Percentiles rank a stretch among this genome's conserved stretches.
These are phyloP conservation scores for Coleophora deauratella DNA, from an alignment of 2,888 invertebrate genomes.

Conservation along the genomic window DNA sequence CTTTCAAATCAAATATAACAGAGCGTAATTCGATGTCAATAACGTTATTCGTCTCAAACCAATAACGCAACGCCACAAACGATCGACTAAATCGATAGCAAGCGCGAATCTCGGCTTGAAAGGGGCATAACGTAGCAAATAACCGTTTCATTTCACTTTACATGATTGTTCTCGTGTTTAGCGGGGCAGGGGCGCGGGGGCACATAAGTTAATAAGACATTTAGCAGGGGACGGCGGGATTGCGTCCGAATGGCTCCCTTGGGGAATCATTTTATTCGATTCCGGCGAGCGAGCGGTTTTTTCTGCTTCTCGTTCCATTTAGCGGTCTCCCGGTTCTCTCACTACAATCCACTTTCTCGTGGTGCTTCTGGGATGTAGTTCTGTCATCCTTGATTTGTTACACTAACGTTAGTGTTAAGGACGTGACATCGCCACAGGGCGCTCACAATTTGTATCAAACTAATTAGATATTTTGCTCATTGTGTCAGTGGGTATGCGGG, in stretches of 20 bases:
- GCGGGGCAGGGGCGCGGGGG: slow-evolving; percentile 35
- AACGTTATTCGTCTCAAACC: slow-evolving; percentile 2
- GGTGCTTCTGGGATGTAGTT: too few relatives aligned
- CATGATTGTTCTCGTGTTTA: slow-evolving; percentile 72
- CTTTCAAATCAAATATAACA: too few relatives aligned
- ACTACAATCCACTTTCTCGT: background rate
- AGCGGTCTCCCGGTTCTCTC: slow-evolving; percentile 37
- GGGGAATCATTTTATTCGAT: slow-evolving; percentile 85
- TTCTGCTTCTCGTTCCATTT: slow-evolving; percentile 71
- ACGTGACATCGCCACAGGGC: slow-evolving; percentile 40
- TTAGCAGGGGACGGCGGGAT: slow-evolving; percentile 74
- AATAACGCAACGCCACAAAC: slow-evolving; percentile 35
- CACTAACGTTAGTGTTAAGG: slow-evolving; percentile 40
- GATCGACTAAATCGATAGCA: slow-evolving; percentile 53
- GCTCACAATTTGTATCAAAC: slow-evolving; percentile 27
- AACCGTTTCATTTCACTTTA: slow-evolving; percentile 75
- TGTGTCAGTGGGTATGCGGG: slow-evolving; percentile 36
- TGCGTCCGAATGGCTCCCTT: slow-evolving; percentile 80
- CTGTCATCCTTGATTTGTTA: slow-evolving; percentile 40
- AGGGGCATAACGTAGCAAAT: slow-evolving; percentile 70
- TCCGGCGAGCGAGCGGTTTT: slow-evolving; percentile 70
- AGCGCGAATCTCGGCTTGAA: slow-evolving; percentile 49
- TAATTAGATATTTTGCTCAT: slow-evolving; percentile 19
- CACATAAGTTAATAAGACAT: slow-evolving; percentile 74
- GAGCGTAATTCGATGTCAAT: background rate